These are phyloP conservation scores for Chrysolina oricalcia DNA, from an alignment of 2,888 invertebrate genomes.

Conservation along the genomic window DNA sequence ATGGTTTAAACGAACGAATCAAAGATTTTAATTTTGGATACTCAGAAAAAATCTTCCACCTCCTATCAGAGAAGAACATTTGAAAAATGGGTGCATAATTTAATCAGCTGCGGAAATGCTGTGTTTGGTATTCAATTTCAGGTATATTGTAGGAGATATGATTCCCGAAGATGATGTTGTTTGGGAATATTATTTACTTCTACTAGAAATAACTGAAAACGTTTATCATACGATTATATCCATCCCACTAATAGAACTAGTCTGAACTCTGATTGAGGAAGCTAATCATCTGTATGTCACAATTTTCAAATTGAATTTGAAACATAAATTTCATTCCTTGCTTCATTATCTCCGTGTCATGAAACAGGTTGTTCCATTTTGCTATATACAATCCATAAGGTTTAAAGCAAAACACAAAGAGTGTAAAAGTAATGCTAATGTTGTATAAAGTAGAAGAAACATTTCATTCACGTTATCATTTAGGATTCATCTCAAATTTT, in stretches of 20 bases:
- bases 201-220: constrained; percentile 32
- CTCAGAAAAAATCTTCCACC: constrained; percentile 48
- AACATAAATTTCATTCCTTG: constrained; percentile 50
- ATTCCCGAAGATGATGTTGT: constrained; percentile 30
- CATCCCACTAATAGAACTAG: constrained; percentile 26
- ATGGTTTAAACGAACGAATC: constrained; percentile 41
- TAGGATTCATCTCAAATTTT: constrained; percentile 25
- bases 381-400: constrained; percentile 35
- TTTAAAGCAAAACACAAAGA: constrained; percentile 49
- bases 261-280: constrained; percentile 40
- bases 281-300: constrained; percentile 36
- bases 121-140: constrained; percentile 38
- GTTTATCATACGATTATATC: constrained; percentile 8
- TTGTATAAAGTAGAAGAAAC: constrained; percentile 27
- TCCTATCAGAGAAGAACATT: constrained; percentile 38
- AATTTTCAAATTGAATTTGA: constrained; percentile 33
- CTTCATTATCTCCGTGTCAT: constrained; percentile 47
- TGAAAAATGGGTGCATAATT: constrained; percentile 40
- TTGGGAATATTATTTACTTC: constrained; percentile 40
- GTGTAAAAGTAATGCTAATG: constrained; percentile 37
- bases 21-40: constrained; percentile 41
- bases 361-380: constrained; percentile 40
- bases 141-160: constrained; percentile 43
- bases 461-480: constrained; percentile 15
- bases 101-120: constrained; percentile 49